Percentiles rank a stretch among this genome's conserved stretches.
These are phyloP conservation scores for Periophthalmodon schlosseri DNA, from an alignment of 2,113 vertebrate genomes.

Conservation along the genomic window DNA sequence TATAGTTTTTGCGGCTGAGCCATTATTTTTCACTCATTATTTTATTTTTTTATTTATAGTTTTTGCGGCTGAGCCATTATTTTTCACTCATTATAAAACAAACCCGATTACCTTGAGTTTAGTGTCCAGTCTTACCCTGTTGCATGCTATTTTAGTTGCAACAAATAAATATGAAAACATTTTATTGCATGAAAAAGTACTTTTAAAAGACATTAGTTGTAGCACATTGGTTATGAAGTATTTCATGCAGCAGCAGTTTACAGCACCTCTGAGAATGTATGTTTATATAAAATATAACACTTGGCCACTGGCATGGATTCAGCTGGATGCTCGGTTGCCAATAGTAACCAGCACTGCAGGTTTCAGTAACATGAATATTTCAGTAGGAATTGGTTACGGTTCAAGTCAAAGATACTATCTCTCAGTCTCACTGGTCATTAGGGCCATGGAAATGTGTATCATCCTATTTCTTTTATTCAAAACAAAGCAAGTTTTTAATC, in stretches of 20 bases:
- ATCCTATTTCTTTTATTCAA: not conserved
- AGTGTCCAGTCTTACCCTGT: not conserved
- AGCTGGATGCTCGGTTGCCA: slow-evolving; percentile 7
- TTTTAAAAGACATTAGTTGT: not conserved
- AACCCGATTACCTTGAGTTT: not conserved
- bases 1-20: too few relatives aligned
- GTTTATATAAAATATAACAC: slow-evolving; percentile 7
- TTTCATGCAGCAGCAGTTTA: slow-evolving; percentile 9
- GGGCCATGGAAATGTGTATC: not conserved
- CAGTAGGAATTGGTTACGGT: not conserved
- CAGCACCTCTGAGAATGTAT: not conserved
- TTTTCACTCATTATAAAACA: too few relatives aligned
- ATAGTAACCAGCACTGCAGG: slow-evolving; percentile 5
- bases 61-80: too few relatives aligned
- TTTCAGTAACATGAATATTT: slow-evolving; percentile 1
- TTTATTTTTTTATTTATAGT: too few relatives aligned
- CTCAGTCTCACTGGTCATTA: not conserved
- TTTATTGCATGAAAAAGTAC: not conserved
- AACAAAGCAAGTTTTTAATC: not conserved
- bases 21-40: too few relatives aligned
- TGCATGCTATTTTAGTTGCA: not conserved
- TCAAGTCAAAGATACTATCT: not conserved
- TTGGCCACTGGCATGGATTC: slow-evolving; percentile 6
- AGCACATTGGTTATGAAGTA: not conserved
- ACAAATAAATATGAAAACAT: not conserved